Evolutionary conservation across 2,797 vertebrate species (phyloP).

Genomic region (Micrastur ruficollis): DNA sequence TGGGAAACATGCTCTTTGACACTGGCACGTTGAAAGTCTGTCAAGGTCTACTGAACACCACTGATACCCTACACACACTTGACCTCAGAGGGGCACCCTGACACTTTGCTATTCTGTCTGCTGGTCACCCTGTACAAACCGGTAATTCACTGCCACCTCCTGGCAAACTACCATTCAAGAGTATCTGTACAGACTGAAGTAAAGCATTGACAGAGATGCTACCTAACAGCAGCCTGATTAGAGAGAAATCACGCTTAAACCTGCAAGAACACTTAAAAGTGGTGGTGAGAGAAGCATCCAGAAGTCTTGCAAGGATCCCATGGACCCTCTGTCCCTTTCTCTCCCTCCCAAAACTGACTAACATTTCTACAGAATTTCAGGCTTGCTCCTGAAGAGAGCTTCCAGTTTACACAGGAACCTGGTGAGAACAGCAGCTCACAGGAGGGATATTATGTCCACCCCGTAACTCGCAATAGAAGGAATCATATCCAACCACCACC

Average conservation of each 20-base stretch:
- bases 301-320: neutral
- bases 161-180: neutral
- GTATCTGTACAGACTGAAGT: neutral
- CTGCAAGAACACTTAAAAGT: neutral
- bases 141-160: constrained; percentile 32
- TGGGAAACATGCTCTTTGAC: neutral
- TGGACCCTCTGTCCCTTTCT: neutral
- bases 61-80: neutral
- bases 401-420: neutral
- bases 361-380: neutral
- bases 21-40: neutral
- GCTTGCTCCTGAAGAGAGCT: neutral
- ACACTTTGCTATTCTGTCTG: neutral
- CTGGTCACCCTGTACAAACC: neutral
- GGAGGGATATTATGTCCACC: neutral
- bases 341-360: neutral
- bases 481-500: neutral
- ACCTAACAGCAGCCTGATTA: rapidly evolving
- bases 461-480: rapidly evolving
- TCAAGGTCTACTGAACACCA: neutral
- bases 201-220: neutral
- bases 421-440: neutral
- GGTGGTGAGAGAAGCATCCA: neutral
- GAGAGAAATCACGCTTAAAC: neutral
- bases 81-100: neutral